These are phyloP conservation scores for Panagrolaimus sp. DNA, from an alignment of 1,140 invertebrate genomes.

Conservation along the genomic window DNA sequence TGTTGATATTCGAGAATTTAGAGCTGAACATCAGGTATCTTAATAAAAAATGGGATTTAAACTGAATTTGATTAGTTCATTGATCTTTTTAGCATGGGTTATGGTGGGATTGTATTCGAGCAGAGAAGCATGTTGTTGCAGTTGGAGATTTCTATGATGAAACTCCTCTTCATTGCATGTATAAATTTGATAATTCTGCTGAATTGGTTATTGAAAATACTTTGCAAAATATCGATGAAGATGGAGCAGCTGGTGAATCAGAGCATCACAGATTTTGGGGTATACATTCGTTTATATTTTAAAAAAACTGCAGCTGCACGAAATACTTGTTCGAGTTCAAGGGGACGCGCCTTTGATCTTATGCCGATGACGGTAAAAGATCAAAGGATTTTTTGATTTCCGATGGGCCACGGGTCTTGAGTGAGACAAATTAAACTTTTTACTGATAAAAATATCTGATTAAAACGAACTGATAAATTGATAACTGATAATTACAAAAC, in stretches of 20 bases:
- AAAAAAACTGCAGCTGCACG: neutral
- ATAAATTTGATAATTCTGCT: constrained; percentile 58
- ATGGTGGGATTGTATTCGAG: constrained; percentile 59
- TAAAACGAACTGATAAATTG: too few species aligned
- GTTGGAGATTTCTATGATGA: constrained; percentile 59
- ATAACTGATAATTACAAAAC: too few species aligned
- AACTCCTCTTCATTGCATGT: constrained; percentile 57
- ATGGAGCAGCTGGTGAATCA: constrained; percentile 56
- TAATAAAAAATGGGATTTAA: neutral
- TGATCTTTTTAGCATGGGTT: constrained; percentile 48
- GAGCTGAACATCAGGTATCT: constrained; percentile 52
- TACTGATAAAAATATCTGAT: too few species aligned
- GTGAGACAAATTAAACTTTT: too few species aligned
- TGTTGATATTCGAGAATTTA: constrained; percentile 57
- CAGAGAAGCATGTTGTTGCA: constrained; percentile 58
- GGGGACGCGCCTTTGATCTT: too few species aligned
- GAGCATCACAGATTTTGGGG: constrained; percentile 58
- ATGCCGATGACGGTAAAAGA: too few species aligned
- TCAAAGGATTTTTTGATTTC: too few species aligned
- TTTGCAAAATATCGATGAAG: constrained; percentile 54
- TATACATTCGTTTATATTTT: constrained; percentile 13
- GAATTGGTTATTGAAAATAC: constrained; percentile 58
- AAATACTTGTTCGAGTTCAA: too few species aligned
- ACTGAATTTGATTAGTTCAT: neutral
- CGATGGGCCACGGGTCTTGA: too few species aligned